Conservation (phyloP, 2,888 invertebrate genomes). For the Bombylius discolor region DNA sequence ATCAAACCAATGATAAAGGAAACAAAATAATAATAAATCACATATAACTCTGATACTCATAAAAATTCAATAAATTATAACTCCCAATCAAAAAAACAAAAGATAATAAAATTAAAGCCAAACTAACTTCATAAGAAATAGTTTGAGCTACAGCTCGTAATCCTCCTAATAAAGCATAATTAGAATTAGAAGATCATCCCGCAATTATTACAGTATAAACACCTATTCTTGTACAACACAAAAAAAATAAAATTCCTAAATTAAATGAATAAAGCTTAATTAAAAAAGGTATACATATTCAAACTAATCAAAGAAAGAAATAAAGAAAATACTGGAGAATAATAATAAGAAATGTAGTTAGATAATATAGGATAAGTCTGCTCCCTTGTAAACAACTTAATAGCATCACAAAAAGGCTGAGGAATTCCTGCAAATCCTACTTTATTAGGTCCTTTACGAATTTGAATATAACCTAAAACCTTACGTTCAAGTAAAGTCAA, state of each 20-base stretch:
- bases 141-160: conserved; percentile 57
- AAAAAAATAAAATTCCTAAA: conserved; percentile 50
- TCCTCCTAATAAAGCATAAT: conserved; percentile 56
- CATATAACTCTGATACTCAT: conserved; percentile 38
- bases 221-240: conserved; percentile 48
- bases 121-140: conserved; percentile 64
- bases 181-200: conserved; percentile 59
- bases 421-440: conserved; percentile 48
- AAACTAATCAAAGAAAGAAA: conserved; percentile 46
- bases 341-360: conserved; percentile 49
- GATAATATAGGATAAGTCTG: conserved; percentile 43
- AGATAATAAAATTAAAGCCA: conserved; percentile 50
- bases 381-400: conserved; percentile 59
- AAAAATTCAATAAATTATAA: conserved; percentile 43
- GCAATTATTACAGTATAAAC: conserved; percentile 51
- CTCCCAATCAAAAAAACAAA: conserved; percentile 44
- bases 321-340: conserved; percentile 46
- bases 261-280: conserved; percentile 43
- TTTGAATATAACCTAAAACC: conserved; percentile 56
- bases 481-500: conserved; percentile 60
- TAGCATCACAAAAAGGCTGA: conserved; percentile 59
- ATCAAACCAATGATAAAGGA: conserved; percentile 44
- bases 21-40: conserved; percentile 44
- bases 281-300: conserved; percentile 45
- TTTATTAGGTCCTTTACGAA: conserved; percentile 63